phyloP scores from a whole-genome alignment of 2,888 invertebrate species.

The Limnephilus auricula region DNA sequence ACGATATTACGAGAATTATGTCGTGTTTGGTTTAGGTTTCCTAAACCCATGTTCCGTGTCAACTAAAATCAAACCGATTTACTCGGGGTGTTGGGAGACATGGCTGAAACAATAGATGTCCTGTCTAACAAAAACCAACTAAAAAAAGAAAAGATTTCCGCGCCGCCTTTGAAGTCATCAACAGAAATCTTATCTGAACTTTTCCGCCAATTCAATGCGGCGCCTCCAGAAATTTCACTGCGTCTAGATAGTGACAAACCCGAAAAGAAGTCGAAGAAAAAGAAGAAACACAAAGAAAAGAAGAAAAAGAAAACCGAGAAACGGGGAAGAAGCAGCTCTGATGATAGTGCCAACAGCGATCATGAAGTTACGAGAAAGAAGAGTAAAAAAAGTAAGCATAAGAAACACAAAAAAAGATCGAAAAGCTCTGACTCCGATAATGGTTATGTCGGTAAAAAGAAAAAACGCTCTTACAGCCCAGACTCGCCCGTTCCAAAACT shows the following conservation, averaged over 20 bases:
- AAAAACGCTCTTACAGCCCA: constrained; percentile 51
- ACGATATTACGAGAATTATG: neutral
- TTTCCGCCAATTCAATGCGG: constrained; percentile 87
- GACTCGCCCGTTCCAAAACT: constrained; percentile 32
- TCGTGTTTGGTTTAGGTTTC: neutral
- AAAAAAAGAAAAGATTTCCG: constrained; percentile 57
- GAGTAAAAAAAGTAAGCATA: constrained; percentile 66
- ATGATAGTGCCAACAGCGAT: constrained; percentile 63
- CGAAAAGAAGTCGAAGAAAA: constrained; percentile 77
- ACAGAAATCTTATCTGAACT: constrained; percentile 90
- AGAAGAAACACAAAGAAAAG: constrained; percentile 82
- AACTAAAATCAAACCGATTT: neutral
- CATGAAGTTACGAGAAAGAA: constrained; percentile 61
- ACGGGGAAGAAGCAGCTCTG: constrained; percentile 69
- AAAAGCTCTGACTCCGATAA: constrained; percentile 50
- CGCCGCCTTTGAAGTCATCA: constrained; percentile 76
- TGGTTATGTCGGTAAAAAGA: constrained; percentile 44
- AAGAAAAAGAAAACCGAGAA: constrained; percentile 73
- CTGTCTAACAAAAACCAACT: constrained; percentile 38
- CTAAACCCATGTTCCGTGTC: neutral
- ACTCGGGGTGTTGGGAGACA: constrained; percentile 11
- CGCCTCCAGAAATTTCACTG: constrained; percentile 76
- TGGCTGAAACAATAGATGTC: constrained; percentile 47
- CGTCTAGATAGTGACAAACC: constrained; percentile 70
- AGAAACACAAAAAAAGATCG: constrained; percentile 58